These are phyloP conservation scores for Epinotia brunnichana DNA, from an alignment of 2,888 invertebrate genomes.

Conservation along the genomic window DNA sequence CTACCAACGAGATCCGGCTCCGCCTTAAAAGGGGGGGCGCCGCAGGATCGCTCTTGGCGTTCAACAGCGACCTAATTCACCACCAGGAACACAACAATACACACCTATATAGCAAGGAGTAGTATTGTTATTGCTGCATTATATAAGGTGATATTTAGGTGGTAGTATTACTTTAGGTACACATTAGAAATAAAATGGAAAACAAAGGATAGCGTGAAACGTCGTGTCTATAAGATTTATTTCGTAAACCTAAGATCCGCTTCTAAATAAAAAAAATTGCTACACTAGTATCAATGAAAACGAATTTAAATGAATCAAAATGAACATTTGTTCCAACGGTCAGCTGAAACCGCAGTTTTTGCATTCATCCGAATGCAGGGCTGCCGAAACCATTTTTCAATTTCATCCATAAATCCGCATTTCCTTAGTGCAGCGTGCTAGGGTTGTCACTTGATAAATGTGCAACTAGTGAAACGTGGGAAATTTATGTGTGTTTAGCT, in stretches of 20 bases:
- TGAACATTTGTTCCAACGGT: slow-evolving; percentile 23
- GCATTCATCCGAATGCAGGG: slow-evolving; percentile 20
- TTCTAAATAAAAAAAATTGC: neutral
- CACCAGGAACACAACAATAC: no score
- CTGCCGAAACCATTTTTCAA: slow-evolving; percentile 36
- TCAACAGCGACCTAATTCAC: no score
- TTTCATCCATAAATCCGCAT: slow-evolving; percentile 37
- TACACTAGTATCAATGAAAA: neutral
- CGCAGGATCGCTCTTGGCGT: no score
- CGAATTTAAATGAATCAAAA: slow-evolving; percentile 20
- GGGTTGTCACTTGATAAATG: slow-evolving; percentile 39
- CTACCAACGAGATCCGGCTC: no score
- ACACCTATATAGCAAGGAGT: no score
- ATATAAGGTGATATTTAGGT: no score
- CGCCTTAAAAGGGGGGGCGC: no score
- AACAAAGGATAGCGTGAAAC: no score
- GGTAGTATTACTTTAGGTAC: no score
- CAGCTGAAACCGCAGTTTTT: slow-evolving; percentile 18
- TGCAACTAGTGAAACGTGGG: slow-evolving; percentile 27
- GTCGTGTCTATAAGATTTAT: no score
- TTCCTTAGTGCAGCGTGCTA: slow-evolving; percentile 34
- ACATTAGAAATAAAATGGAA: no score
- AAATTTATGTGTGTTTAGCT: slow-evolving; percentile 16
- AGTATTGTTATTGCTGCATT: no score
- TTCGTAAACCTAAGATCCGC: neutral